Evolutionary conservation across 2,888 invertebrate species (phyloP), one percentile per base, ranked within the genome.

Genomic region (Thymelicus lineola): DNA sequence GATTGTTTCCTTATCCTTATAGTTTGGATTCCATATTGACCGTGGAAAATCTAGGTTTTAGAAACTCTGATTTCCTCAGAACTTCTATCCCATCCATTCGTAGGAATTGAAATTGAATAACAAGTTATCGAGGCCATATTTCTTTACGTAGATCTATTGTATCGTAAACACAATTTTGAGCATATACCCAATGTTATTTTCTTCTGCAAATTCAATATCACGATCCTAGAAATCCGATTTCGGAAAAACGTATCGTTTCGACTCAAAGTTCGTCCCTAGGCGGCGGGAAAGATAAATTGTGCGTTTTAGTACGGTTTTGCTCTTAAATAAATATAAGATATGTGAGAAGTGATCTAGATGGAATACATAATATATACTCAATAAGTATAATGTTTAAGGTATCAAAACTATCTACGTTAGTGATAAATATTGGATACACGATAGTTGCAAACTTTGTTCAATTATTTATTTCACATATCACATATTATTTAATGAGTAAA

Each of bases 161-260:
- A 38, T 58, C 58, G 38, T 38, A 38, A 58, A 58, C 58, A 38
- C 38, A 58, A 68, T 53, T 61, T 68, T 61, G 28, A 62, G 45
- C 53, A 55, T 62, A 68, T 48, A 68, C 46, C 14, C 62, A 68
- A 68, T 62, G 46, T 46, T 68, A 57, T 68, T 68, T 68, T 55
- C 68, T 62, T 68, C 57, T 46, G n/a, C 62, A 68, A 67, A 68
- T 68, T 68, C 68, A 68, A 68, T 68, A 66, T 12, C 36, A 28
- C 48, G 55, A 36, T 55, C 38, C 50, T 45, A 57, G 68, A 57
- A 62, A 68, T 68, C 62, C 38, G 62, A 62, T 68, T 68, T 68
- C 50, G 12, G 46, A 46, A 69, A 69, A 59, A 69, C 36, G 57
- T 57, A 68, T 45, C 61, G 62, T 58, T 57, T 58, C 68, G 57